Conservation (phyloP, 2,888 invertebrate genomes). For the Brachynemurus nebulosus region DNA sequence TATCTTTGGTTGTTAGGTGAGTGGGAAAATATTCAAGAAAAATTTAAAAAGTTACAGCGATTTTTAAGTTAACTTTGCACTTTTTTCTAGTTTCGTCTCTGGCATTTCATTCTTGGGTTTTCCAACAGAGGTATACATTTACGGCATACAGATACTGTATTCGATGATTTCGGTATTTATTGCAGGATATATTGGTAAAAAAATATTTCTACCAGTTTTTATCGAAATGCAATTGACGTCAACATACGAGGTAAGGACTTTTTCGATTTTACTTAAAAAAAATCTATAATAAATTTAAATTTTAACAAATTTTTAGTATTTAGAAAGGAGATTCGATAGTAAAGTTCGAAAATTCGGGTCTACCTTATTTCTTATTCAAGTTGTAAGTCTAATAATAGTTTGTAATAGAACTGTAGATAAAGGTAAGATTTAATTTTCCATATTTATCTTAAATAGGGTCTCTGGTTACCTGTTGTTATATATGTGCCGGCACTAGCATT, state of each 20-base stretch:
- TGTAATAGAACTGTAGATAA: background rate
- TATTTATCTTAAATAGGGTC: slow-evolving; percentile 44
- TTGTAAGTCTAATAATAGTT: slow-evolving; percentile 37
- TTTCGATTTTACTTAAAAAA: too few species aligned
- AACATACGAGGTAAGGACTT: slow-evolving; percentile 53
- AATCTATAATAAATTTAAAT: too few species aligned
- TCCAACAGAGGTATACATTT: slow-evolving; percentile 68
- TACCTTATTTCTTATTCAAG: slow-evolving; percentile 48
- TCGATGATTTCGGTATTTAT: slow-evolving; percentile 46
- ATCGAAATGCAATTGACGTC: slow-evolving; percentile 60
- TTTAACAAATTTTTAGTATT: slow-evolving; percentile 40
- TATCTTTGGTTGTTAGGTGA: too few species aligned
- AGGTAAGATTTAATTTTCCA: slow-evolving; percentile 7
- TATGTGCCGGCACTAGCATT: slow-evolving; percentile 60
- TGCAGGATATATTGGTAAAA: slow-evolving; percentile 51
- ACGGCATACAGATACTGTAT: slow-evolving; percentile 63
- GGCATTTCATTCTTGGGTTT: slow-evolving; percentile 65
- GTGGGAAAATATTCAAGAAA: too few species aligned
- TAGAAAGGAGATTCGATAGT: slow-evolving; percentile 56
- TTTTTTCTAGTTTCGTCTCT: slow-evolving; percentile 67
- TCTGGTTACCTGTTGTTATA: slow-evolving; percentile 58
- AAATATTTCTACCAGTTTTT: slow-evolving; percentile 58
- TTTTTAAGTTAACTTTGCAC: too few species aligned
- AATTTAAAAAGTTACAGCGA: too few species aligned
- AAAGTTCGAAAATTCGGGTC: slow-evolving; percentile 57